Base-by-base conservation (phyloP, 2,888 invertebrate species). In the Loripinus fragilis region DNA sequence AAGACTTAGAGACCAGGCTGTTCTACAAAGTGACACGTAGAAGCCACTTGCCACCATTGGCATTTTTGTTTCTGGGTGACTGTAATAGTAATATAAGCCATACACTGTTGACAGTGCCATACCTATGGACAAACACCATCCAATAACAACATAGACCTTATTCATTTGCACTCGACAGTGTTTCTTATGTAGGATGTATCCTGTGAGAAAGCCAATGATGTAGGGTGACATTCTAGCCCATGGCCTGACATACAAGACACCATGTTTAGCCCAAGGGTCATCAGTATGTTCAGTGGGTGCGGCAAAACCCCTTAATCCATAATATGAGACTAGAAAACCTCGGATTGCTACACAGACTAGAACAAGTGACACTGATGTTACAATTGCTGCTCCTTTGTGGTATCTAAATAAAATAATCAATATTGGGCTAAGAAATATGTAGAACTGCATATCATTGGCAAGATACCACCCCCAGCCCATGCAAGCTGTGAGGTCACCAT, bases 1-100 rank as follows among this genome's bases (percentile, higher is more conserved):
- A 20, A 95, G 80, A 0, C 93, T 94, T 1, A 94, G 45, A 2
- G 93, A 91, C 95, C 95, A 95, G 28, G 92, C 90, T 23, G 94
- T 93, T 77, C 94, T 89, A 45, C 92, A 91, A 52, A 94, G 82
- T 3, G 93, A 90, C n/a, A 94, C 83, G 85, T 94, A 95, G 30
- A 92, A 74, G 17, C 91, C 88, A 28, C 88, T 88, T 15, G 85
- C 83, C 2, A 74, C 81, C 28, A 74, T 60, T 10, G 85, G 71
- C 20, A 89, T 85, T 3, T 85, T 15, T 10, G 45, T 65, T 0
- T 79, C 69, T 0, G 90, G 90, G 33, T 87, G 85, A 48, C 87
- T 82, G 17, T 89, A 88, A 45, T 73, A 83, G 17, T 89, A 85
- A 75, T 88, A 89, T 79, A 91, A 86, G 0, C 92, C 91, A 68